Conservation (phyloP, 2,797 vertebrate species). For the Xenops minutus region DNA sequence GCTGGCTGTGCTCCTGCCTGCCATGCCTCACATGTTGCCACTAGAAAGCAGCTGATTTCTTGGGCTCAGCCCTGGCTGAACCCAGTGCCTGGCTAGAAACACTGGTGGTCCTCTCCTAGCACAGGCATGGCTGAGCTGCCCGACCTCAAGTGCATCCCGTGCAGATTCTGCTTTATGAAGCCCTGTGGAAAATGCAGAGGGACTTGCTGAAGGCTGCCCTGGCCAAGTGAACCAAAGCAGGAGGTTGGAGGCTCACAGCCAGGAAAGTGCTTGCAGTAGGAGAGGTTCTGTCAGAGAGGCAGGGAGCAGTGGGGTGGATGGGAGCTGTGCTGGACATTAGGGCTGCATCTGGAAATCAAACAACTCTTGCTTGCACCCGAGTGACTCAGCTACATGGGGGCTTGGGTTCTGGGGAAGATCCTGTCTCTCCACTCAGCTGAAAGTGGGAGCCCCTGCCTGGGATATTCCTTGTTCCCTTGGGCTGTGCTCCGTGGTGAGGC, state of each 20-base stretch:
- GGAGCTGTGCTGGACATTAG: background rate
- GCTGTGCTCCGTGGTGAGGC: background rate
- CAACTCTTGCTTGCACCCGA: rapidly evolving
- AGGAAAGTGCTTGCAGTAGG: background rate
- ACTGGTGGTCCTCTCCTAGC: background rate
- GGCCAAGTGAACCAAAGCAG: rapidly evolving
- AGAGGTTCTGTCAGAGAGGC: background rate
- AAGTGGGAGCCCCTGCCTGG: background rate
- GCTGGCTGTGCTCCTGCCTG: background rate
- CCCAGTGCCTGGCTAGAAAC: background rate
- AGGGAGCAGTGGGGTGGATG: rapidly evolving
- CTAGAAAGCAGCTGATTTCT: background rate
- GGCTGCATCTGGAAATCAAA: background rate
- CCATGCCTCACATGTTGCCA: rapidly evolving
- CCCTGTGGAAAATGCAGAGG: background rate
- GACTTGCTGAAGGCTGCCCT: background rate
- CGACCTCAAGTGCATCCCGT: rapidly evolving
- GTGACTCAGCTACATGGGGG: rapidly evolving
- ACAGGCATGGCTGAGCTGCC: background rate
- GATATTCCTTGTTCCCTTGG: background rate
- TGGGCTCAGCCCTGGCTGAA: background rate
- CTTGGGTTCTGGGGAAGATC: background rate
- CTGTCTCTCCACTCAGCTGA: background rate
- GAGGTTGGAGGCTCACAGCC: background rate
- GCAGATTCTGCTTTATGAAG: background rate